A percentile compares a stretch with the other conserved stretches of the same genome.
These are phyloP conservation scores for Drosophila infuscata DNA, from an alignment of 2,888 invertebrate genomes.

Conservation along the genomic window DNA sequence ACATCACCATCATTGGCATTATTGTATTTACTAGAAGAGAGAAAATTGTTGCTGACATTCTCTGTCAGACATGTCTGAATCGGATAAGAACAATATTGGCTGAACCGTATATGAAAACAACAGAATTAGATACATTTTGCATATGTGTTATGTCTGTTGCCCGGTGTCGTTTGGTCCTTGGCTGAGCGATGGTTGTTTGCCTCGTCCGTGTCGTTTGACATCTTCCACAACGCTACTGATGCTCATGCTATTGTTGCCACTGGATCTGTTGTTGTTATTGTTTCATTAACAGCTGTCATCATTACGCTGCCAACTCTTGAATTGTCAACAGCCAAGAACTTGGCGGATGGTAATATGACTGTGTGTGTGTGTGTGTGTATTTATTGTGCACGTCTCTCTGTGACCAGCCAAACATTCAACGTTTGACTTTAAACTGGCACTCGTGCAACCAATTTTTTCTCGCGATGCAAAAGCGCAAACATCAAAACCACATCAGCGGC, in stretches of 20 bases:
- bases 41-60: conserved; percentile 68
- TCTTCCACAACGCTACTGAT: conserved; percentile 57
- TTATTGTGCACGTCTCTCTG: not conserved
- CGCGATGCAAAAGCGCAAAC: conserved; percentile 60
- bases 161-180: conserved; percentile 51
- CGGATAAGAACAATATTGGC: conserved; percentile 37
- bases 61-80: conserved; percentile 54
- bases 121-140: conserved; percentile 65
- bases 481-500: conserved; percentile 76
- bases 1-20: conserved; percentile 34
- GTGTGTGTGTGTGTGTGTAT: conserved; percentile 23
- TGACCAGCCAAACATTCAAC: conserved; percentile 46
- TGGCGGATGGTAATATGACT: conserved; percentile 20
- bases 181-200: conserved; percentile 63
- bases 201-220: conserved; percentile 66
- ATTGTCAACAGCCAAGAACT: conserved; percentile 62
- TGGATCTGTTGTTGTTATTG: conserved; percentile 47
- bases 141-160: conserved; percentile 36
- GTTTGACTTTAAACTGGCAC: conserved; percentile 52
- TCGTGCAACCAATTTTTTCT: conserved; percentile 35
- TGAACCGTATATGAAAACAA: conserved; percentile 69
- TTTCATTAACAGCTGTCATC: conserved; percentile 65
- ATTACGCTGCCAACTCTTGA: conserved; percentile 68
- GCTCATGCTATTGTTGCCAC: conserved; percentile 13
- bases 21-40: conserved; percentile 45